A percentile compares a stretch with the other conserved stretches of the same genome.
These are phyloP conservation scores for Drosophila nebulosa DNA, from an alignment of 1,140 invertebrate genomes.

Conservation along the genomic window DNA sequence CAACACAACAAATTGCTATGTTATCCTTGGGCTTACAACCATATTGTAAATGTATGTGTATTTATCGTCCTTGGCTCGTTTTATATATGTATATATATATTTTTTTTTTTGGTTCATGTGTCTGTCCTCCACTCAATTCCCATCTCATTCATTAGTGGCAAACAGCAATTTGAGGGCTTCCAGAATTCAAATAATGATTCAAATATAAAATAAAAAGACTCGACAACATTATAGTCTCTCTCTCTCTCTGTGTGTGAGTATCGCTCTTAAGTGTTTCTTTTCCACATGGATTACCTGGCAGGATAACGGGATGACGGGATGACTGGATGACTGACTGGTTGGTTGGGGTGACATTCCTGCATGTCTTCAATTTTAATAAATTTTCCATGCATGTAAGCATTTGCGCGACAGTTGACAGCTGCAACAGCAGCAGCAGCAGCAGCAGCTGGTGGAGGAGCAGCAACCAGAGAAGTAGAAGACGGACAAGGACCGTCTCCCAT, in stretches of 20 bases:
- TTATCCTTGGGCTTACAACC: constrained; percentile 50
- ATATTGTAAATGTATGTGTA: constrained; percentile 6
- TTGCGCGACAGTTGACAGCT: constrained; percentile 70
- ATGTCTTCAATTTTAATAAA: constrained; percentile 74
- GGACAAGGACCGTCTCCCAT: not conserved
- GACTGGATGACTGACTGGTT: constrained; percentile 35
- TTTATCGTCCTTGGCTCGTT: constrained; percentile 4
- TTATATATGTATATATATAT: not conserved
- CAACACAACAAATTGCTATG: constrained; percentile 52
- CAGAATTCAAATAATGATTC: not conserved
- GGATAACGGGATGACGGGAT: not conserved
- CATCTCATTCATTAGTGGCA: constrained; percentile 7
- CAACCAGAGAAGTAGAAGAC: constrained; percentile 10
- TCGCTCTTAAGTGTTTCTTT: not conserved
- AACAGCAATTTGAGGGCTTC: constrained; percentile 1
- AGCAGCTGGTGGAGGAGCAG: constrained; percentile 13
- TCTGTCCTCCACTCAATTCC: not conserved
- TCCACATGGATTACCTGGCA: constrained; percentile 1
- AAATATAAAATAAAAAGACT: not conserved
- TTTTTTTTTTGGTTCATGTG: not conserved
- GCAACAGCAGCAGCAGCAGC: constrained; percentile 1
- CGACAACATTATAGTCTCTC: not conserved
- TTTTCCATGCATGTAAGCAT: constrained; percentile 62
- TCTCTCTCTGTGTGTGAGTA: not conserved
- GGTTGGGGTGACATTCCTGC: constrained; percentile 33